Conservation (phyloP, 1,140 invertebrate species). For the Cotesia vestalis region DNA sequence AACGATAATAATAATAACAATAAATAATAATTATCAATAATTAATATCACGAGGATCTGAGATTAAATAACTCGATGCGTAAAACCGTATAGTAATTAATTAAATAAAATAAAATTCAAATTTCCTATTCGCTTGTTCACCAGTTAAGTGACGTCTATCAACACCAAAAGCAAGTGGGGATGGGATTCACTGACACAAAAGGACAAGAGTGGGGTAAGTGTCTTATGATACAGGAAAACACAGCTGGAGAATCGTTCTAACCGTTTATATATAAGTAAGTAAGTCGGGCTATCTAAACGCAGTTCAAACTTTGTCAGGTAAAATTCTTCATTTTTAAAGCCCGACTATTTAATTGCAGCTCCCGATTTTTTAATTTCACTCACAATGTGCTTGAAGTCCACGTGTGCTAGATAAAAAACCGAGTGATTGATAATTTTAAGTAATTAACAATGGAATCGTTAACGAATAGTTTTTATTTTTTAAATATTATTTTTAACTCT, state of each 20-base stretch:
- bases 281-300: conserved; percentile 38
- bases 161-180: conserved; percentile 26
- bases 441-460: no score
- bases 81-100: background rate
- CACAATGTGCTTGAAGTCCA: no score
- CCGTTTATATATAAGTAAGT: conserved; percentile 47
- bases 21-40: no score
- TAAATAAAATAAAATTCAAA: background rate
- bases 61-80: background rate
- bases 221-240: conserved; percentile 40
- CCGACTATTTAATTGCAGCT: no score
- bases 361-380: no score
- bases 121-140: conserved; percentile 32
- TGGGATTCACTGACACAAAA: conserved; percentile 18
- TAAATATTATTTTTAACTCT: no score
- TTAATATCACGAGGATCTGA: background rate
- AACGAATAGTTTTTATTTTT: no score
- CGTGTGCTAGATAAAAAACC: no score
- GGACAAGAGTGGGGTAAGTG: conserved; percentile 35
- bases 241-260: conserved; percentile 40
- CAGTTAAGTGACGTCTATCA: conserved; percentile 30
- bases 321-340: conserved; percentile 23
- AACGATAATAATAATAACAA: no score
- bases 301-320: conserved; percentile 43
- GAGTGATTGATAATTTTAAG: no score